Base-by-base conservation (phyloP, 2,888 invertebrate genomes). In the Phyllotreta striolata region DNA sequence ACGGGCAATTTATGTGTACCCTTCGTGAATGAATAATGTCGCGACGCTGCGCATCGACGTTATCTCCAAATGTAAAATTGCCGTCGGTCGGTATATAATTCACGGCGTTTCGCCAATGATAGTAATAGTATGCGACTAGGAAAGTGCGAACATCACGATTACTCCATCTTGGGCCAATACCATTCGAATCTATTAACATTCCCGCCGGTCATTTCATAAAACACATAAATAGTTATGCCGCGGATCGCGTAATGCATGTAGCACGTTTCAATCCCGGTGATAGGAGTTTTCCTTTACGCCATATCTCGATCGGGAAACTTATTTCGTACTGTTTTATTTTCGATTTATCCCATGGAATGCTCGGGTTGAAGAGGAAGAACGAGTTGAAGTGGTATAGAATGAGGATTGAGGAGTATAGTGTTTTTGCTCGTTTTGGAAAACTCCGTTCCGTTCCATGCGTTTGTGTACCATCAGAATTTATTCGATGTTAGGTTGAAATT, bases 91-190 rank as follows among this genome's bases (percentile, higher is more conserved):
- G 66, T 60, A 24, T 24, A 67, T 70, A 69, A 72, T 64, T 67
- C 66, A 68, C 62, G 70, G 71, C 71, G 69, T 72, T n/a, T 72
- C 24, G 71, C 70, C 61, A 52, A 43, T 63, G 57, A 60, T 60
- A 60, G 58, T 58, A 58, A 72, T 70, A 68, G 67, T 70, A 71
- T 71, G 70, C 70, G 63, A 66, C 54, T 65, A 68, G 62, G 73
- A 72, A 74, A 74, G 75, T 75, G 75, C 73, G 73, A 75, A 72
- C 70, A 72, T 72, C 74, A 75, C 75, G 75, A 75, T 59, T 59
- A 43, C 67, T 64, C 64, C 66, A 67, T 70, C 68, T 71, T 62
- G 56, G 61, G 67, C 63, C 67, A 60, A 60, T 52, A 52, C 52
- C 54, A 67, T 61, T 64, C 67, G 68, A 68, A 70, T 70, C 70